Conservation (phyloP, 1,140 invertebrate genomes). For the Psilanteris sp. region DNA sequence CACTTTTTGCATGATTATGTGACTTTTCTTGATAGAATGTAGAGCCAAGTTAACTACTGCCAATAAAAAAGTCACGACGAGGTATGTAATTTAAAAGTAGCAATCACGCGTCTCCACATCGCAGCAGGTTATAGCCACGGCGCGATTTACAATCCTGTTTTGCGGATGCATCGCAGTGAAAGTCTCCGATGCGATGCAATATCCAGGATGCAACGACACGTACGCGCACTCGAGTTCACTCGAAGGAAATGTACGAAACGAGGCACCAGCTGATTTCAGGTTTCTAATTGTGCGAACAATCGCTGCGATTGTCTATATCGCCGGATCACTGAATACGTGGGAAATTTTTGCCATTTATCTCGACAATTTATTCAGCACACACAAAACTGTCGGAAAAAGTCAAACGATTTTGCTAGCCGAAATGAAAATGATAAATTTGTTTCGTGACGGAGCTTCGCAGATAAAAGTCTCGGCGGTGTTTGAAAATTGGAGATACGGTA, state of each 20-base stretch:
- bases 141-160: constrained; percentile 64
- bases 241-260: constrained; percentile 62
- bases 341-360: constrained; percentile 60
- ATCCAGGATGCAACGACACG: constrained; percentile 65
- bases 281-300: constrained; percentile 64
- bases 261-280: constrained; percentile 55
- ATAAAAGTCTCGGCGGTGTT: background rate
- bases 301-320: constrained; percentile 49
- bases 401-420: background rate
- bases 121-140: constrained; percentile 54
- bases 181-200: constrained; percentile 60
- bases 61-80: constrained; percentile 61
- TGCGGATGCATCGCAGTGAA: constrained; percentile 65
- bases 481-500: background rate
- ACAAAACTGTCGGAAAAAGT: constrained; percentile 13
- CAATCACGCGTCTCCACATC: constrained; percentile 60
- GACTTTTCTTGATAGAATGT: constrained; percentile 50
- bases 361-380: constrained; percentile 16
- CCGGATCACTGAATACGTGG: constrained; percentile 51
- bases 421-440: background rate
- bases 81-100: constrained; percentile 61
- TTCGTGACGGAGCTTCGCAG: background rate
- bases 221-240: constrained; percentile 57
- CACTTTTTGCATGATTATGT: constrained; percentile 36
- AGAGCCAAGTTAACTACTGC: constrained; percentile 54